phyloP scores from a whole-genome alignment of 2,888 invertebrate species.

The Aplocera efformata region DNA sequence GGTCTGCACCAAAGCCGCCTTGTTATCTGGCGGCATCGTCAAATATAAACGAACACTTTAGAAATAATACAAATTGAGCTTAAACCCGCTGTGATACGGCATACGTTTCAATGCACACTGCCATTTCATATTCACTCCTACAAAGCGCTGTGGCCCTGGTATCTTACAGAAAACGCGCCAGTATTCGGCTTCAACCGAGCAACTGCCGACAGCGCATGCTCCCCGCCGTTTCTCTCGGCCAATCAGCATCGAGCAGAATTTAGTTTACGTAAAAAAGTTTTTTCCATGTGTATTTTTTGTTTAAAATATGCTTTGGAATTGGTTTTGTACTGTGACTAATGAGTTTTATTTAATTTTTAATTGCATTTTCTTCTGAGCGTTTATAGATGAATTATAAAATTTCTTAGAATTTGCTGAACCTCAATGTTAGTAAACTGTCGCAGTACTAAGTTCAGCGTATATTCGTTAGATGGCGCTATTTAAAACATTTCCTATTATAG shows the following conservation, averaged over 20 bases:
- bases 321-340: background rate
- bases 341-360: conserved; percentile 2
- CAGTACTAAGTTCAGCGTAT: conserved; percentile 53
- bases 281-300: conserved; percentile 32
- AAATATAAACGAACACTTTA: conserved; percentile 43
- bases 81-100: conserved; percentile 27
- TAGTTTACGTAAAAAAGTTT: conserved; percentile 44
- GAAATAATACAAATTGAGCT: conserved; percentile 30
- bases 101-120: conserved; percentile 27
- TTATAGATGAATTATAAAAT: conserved; percentile 3
- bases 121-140: conserved; percentile 61
- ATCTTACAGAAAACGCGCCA: conserved; percentile 76
- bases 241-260: conserved; percentile 62
- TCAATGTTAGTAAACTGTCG: conserved; percentile 36
- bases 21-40: conserved; percentile 64
- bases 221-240: conserved; percentile 65
- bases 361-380: background rate
- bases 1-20: conserved; percentile 33
- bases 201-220: conserved; percentile 71
- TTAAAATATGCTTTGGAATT: conserved; percentile 20
- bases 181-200: conserved; percentile 73
- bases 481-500: conserved; percentile 39
- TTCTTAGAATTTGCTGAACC: conserved; percentile 16
- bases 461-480: conserved; percentile 69
- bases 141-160: conserved; percentile 74